These are phyloP conservation scores for Apodemus speciosus DNA, from an alignment of 2,113 vertebrate genomes.

Conservation along the genomic window DNA sequence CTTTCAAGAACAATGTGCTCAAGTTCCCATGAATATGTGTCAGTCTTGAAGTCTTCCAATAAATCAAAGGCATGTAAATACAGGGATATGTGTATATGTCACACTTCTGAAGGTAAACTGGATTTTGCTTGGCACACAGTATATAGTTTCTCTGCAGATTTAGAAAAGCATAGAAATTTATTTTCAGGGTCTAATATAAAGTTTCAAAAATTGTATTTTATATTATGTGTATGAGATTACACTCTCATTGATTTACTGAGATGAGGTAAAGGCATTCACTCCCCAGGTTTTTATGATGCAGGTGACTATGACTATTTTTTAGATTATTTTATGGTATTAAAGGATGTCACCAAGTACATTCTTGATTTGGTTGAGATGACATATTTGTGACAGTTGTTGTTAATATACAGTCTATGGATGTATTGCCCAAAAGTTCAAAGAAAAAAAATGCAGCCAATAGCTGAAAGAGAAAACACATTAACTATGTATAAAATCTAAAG, in stretches of 20 bases:
- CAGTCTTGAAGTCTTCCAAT: not conserved
- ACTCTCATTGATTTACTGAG: conserved; percentile 64
- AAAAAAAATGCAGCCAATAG: conserved; percentile 4
- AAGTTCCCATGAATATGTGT: not conserved
- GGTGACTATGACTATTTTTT: conserved; percentile 10
- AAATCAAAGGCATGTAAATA: conserved; percentile 44
- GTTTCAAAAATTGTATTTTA: conserved; percentile 60
- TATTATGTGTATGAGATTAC: conserved; percentile 24
- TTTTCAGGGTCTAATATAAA: conserved; percentile 44
- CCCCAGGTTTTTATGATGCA: conserved; percentile 50
- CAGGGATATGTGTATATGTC: conserved; percentile 49
- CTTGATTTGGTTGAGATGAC: conserved; percentile 60
- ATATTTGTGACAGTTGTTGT: conserved; percentile 57
- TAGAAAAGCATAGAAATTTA: conserved; percentile 64
- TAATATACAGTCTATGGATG: conserved; percentile 52
- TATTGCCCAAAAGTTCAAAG: conserved; percentile 51
- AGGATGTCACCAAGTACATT: conserved; percentile 59
- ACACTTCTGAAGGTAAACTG: conserved; percentile 69
- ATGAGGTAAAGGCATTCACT: conserved; percentile 49
- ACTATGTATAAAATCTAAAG: not conserved
- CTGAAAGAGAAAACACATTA: not conserved
- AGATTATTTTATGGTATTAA: conserved; percentile 13
- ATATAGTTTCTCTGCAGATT: conserved; percentile 57
- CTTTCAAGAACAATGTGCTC: not conserved
- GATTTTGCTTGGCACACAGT: conserved; percentile 40